A percentile compares a stretch with the other conserved stretches of the same genome.
Conservation (phyloP, 1,140 invertebrate genomes). For the Papilio glaucus region DNA sequence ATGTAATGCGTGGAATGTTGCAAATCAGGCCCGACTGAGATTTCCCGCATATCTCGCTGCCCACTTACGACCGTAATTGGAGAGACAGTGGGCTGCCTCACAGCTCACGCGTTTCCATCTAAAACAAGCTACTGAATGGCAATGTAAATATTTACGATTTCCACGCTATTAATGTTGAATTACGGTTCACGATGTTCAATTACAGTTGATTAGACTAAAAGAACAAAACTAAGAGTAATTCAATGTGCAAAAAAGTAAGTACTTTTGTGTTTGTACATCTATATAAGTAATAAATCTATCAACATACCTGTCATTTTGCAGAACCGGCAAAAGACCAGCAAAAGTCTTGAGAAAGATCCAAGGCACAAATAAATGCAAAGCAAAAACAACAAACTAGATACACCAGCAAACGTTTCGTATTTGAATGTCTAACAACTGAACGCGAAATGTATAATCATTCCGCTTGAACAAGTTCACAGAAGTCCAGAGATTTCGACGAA, state of each 20-base stretch:
- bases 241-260: too few species aligned
- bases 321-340: neutral
- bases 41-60: constrained; percentile 24
- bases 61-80: constrained; percentile 29
- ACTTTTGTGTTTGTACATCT: too few species aligned
- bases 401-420: neutral
- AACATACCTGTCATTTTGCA: constrained; percentile 15
- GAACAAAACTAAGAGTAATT: neutral
- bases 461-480: neutral
- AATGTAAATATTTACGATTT: constrained; percentile 23
- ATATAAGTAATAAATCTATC: neutral
- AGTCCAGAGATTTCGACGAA: constrained; percentile 31
- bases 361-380: neutral
- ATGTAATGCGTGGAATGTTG: neutral
- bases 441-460: neutral
- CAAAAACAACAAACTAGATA: neutral
- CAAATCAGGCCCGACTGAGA: constrained; percentile 14
- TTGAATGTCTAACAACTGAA: neutral
- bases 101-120: constrained; percentile 9
- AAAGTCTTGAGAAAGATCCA: too few species aligned
- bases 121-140: constrained; percentile 12
- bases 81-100: constrained; percentile 28
- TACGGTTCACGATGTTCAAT: neutral
- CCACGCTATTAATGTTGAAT: too few species aligned
- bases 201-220: neutral